A percentile compares a stretch with the other conserved stretches of the same genome.
Conservation (phyloP, 2,888 invertebrate species). For the Gari tellinella region DNA sequence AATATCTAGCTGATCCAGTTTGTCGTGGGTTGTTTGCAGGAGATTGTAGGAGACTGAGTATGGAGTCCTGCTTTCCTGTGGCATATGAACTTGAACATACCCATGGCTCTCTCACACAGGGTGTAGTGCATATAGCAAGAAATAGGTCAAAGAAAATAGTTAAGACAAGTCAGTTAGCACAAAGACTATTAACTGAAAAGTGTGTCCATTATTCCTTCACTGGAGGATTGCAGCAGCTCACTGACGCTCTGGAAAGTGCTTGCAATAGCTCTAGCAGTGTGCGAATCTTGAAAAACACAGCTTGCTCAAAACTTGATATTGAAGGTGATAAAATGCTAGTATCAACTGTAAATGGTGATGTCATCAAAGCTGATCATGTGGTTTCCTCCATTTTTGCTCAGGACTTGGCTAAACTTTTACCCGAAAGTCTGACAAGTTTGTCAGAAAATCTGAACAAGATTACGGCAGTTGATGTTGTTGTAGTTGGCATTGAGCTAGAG, state of each 20-base stretch:
- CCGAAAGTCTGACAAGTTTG: slow-evolving; percentile 84
- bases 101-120: slow-evolving; percentile 88
- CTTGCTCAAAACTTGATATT: slow-evolving; percentile 87
- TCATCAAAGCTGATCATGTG: slow-evolving; percentile 87
- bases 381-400: slow-evolving; percentile 91
- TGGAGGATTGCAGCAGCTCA: slow-evolving; percentile 91
- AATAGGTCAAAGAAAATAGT: background rate
- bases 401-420: slow-evolving; percentile 68
- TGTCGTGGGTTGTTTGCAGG: slow-evolving; percentile 98
- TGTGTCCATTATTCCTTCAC: slow-evolving; percentile 94
- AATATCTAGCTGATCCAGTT: slow-evolving; percentile 93
- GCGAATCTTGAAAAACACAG: slow-evolving; percentile 87
- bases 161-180: slow-evolving; percentile 1
- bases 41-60: slow-evolving; percentile 94
- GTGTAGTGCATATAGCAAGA: background rate
- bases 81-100: slow-evolving; percentile 93
- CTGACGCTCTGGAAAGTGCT: slow-evolving; percentile 86
- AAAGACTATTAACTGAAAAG: slow-evolving; percentile 86
- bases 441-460: slow-evolving; percentile 88
- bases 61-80: slow-evolving; percentile 92
- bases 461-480: slow-evolving; percentile 92
- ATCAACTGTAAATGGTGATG: slow-evolving; percentile 84
- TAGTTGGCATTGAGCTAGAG: slow-evolving; percentile 92
- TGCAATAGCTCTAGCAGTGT: slow-evolving; percentile 87
- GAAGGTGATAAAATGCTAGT: slow-evolving; percentile 84